Base-by-base conservation (phyloP, 1,140 invertebrate species). In the Drosophila sturtevanti region DNA sequence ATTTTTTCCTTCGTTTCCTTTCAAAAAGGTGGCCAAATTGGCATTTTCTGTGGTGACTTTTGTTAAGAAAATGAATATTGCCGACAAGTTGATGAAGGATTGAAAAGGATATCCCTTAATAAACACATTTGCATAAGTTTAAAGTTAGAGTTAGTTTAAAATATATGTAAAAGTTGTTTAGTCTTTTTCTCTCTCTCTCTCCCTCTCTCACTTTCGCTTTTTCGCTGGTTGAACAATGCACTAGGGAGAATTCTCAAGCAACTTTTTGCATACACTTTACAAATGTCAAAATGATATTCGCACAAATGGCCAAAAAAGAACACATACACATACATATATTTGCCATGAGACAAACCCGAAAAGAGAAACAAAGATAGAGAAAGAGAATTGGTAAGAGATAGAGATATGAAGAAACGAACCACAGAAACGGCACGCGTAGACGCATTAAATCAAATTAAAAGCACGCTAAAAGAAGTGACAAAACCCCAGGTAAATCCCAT, bases 371-470 rank as follows among this genome's bases (percentile, higher is more conserved):
- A 21, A 48, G 9, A 48, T 9, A 48, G 41, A 48, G 41, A 48
- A 21, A 48, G 41, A n/a, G 41, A n/a, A n/a, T n/a, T n/a, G n/a
- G n/a, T n/a, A n/a, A n/a, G n/a, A n/a, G n/a, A n/a, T n/a, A n/a
- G n/a, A n/a, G n/a, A n/a, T n/a, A n/a, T n/a, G n/a, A n/a, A n/a
- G n/a, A 9, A 48, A 51, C 56, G 51, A 77, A 62, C 48, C 55
- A 38, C 63, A 62, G 65, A 75, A 27, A 64, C 68, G 76, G 72
- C 79, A 80, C 85, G 84, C 80, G 68, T 84, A 84, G 80, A 89
- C 85, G 78, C 84, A 89, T 89, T 89, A 89, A 89, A 89, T 89
- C 84, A 89, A 89, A 89, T 89, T 89, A 89, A 89, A 89, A 89
- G 84, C 74, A 62, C 68, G 77, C 84, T 77, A 89, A 89, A 78